Evolutionary conservation across 1,140 invertebrate genomes (phyloP).

Genomic region (Pogonus chalceus): DNA sequence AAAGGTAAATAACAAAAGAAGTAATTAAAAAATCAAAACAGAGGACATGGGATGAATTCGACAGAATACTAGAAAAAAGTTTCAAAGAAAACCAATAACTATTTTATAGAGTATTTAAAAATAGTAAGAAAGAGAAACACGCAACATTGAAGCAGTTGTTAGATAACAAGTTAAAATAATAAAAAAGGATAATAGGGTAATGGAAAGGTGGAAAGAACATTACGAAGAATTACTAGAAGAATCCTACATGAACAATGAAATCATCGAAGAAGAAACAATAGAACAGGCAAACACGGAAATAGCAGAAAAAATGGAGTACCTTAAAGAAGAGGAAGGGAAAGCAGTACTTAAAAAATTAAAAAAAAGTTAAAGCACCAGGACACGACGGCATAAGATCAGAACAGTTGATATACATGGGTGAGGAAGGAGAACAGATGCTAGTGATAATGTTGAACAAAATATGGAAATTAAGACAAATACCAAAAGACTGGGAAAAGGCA

Average conservation of each 20-base stretch:
- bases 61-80: neutral
- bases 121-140: neutral
- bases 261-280: neutral
- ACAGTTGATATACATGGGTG: slow-evolving; percentile 15
- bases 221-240: neutral
- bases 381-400: slow-evolving; percentile 14
- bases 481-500: slow-evolving; percentile 13
- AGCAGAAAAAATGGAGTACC: neutral
- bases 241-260: neutral
- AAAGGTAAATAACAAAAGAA: slow-evolving; percentile 1
- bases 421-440: slow-evolving; percentile 9
- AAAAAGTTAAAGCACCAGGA: slow-evolving; percentile 14
- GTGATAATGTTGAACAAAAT: slow-evolving; percentile 12
- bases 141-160: neutral
- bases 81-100: neutral
- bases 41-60: neutral
- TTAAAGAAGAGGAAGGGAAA: slow-evolving; percentile 12
- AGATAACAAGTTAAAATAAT: neutral
- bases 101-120: neutral
- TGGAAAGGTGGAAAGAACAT: neutral
- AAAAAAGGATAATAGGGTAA: neutral
- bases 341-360: slow-evolving; percentile 13
- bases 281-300: neutral
- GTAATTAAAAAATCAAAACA: neutral
- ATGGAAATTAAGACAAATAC: slow-evolving; percentile 16